Conservation (phyloP, 2,888 invertebrate species). For the Patella caerulea region DNA sequence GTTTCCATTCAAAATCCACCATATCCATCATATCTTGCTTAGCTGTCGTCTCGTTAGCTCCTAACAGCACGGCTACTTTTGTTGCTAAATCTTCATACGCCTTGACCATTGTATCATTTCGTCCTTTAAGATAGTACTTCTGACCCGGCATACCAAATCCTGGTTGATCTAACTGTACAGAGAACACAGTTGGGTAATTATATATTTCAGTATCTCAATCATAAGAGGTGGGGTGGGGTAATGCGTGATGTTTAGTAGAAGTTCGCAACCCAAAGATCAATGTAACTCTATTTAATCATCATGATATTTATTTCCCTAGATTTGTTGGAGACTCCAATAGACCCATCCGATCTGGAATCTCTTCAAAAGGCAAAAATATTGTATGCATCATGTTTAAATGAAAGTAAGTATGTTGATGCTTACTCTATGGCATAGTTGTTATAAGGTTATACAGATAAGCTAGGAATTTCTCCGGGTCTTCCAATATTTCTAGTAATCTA, state of each 20-base stretch:
- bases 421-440: not conserved
- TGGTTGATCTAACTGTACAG: slow-evolving; percentile 86
- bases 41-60: slow-evolving; percentile 80
- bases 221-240: too few species aligned
- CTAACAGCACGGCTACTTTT: slow-evolving; percentile 81
- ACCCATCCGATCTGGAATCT: slow-evolving; percentile 24
- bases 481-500: too few species aligned
- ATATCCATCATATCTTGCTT: slow-evolving; percentile 80
- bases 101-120: slow-evolving; percentile 79
- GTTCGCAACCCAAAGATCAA: too few species aligned
- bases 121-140: slow-evolving; percentile 82
- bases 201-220: too few species aligned
- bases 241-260: too few species aligned
- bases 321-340: slow-evolving; percentile 30
- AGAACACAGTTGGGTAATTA: not conserved
- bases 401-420: slow-evolving; percentile 76
- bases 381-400: slow-evolving; percentile 88
- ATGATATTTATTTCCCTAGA: slow-evolving; percentile 22
- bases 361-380: slow-evolving; percentile 83
- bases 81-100: slow-evolving; percentile 88
- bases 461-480: too few species aligned
- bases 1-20: slow-evolving; percentile 81
- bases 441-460: not conserved
- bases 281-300: too few species aligned
- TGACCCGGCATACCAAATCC: slow-evolving; percentile 84